A percentile compares a stretch with the other conserved stretches of the same genome.
Evolutionary conservation across 2,888 invertebrate genomes (phyloP).

Genomic region (Nemotelus pantherinus): DNA sequence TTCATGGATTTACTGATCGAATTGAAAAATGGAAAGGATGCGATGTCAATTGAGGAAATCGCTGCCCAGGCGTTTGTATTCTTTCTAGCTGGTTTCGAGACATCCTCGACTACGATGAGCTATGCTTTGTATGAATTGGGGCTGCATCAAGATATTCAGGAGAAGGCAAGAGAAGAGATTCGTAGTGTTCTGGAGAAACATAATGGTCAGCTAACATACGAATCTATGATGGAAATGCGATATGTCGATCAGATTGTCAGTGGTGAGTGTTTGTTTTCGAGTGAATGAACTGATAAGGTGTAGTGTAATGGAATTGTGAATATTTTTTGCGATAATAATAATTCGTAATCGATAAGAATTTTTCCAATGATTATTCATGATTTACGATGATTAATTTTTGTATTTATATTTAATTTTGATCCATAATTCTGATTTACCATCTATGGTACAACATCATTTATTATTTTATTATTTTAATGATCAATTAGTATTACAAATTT

Average conservation of each 20-base stretch:
- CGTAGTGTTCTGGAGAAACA: conserved; percentile 52
- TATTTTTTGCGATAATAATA: no score
- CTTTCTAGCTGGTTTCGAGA: conserved; percentile 69
- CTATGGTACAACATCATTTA: no score
- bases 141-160: conserved; percentile 56
- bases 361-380: no score
- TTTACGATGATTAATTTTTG: no score
- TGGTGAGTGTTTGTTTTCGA: conserved; percentile 50
- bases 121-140: conserved; percentile 62
- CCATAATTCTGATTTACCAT: no score
- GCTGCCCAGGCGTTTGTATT: conserved; percentile 62
- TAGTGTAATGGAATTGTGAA: no score
- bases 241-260: conserved; percentile 58
- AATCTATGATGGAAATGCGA: conserved; percentile 58
- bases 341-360: no score
- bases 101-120: conserved; percentile 71
- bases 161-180: conserved; percentile 55
- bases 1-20: conserved; percentile 68
- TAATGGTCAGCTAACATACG: conserved; percentile 57
- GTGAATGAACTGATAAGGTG: no score
- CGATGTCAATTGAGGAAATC: conserved; percentile 57
- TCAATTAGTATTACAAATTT: no score
- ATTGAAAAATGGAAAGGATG: conserved; percentile 58
- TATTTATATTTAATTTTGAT: no score
- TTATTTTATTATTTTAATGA: no score